phyloP scores from a whole-genome alignment of 1,140 invertebrate species.

The Zaprionus vittiger region DNA sequence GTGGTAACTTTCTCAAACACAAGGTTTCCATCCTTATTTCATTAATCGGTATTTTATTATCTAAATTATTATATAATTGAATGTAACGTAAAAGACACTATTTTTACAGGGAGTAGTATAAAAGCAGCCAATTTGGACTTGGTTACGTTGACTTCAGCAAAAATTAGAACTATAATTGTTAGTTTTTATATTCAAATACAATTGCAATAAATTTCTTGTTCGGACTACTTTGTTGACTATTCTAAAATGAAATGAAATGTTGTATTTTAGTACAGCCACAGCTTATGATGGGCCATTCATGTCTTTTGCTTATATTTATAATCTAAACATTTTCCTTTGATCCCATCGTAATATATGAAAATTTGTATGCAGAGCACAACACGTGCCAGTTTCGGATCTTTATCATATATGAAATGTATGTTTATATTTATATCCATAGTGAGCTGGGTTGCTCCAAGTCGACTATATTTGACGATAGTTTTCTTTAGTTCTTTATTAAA shows the following conservation, averaged over 20 bases:
- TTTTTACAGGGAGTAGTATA: too few species aligned
- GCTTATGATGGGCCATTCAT: background rate
- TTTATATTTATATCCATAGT: background rate
- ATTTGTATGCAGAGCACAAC: background rate
- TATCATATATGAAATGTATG: background rate
- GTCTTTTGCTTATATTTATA: background rate
- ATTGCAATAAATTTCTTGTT: background rate
- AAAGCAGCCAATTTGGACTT: too few species aligned
- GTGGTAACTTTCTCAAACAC: too few species aligned
- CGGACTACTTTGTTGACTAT: background rate
- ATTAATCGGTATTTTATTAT: too few species aligned
- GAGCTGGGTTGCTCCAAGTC: background rate
- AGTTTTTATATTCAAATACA: background rate
- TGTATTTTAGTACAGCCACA: background rate
- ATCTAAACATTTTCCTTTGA: background rate
- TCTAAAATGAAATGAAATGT: background rate
- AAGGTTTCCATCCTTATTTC: too few species aligned
- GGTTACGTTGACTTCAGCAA: background rate
- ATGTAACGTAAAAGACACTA: too few species aligned
- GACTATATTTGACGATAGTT: too few species aligned
- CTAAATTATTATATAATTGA: too few species aligned
- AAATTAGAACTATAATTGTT: background rate
- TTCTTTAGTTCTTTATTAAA: too few species aligned
- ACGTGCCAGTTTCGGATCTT: background rate
- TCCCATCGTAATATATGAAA: background rate